Evolutionary conservation across 2,797 vertebrate species (phyloP), one percentile per base, ranked within the genome.

Genomic region (Pseudochromis fuscus): DNA sequence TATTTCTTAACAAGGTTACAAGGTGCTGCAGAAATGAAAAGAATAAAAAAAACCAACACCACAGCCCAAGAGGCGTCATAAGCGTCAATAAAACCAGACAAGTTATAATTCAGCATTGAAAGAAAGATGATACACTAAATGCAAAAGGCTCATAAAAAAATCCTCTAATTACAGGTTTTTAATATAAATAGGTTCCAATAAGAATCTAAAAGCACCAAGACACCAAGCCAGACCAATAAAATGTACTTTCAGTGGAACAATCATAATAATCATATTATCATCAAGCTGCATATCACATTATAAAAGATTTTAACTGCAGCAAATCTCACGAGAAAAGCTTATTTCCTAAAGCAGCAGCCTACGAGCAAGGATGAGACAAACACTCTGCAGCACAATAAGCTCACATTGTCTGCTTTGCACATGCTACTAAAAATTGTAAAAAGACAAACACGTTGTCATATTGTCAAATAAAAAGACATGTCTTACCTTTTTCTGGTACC

Each of bases 401-500:
- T 45, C 42, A 7, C 7, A 8, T 40, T 7, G 7, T 40, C 42
- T 9, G 11, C 19, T 21, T 21, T 44, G 38, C 16, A 44, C 11
- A 37, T 37, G 9, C 9, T 2, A 7, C 7, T 11, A 11, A 37
- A 1, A 37, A n/a, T n/a, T n/a, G n/a, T n/a, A n/a, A n/a, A n/a
- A n/a, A n/a, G n/a, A n/a, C n/a, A n/a, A n/a, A n/a, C n/a, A n/a
- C n/a, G n/a, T n/a, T n/a, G n/a, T n/a, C n/a, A n/a, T n/a, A n/a
- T n/a, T n/a, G n/a, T n/a, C 8, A 42, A 56, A 73, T 70, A 35
- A 4, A 0, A 53, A 69, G 3, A 48, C 73, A 48, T 3, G 2
- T 66, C 97, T 97, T 95, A 99, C 98, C 97, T 99, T 99, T 91
- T 98, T 99, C 94, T 99, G 98, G 95, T 99, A 99, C 97, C 97